These are phyloP conservation scores for Clarias fuscus DNA, from an alignment of 2,797 vertebrate species.

Conservation along the genomic window DNA sequence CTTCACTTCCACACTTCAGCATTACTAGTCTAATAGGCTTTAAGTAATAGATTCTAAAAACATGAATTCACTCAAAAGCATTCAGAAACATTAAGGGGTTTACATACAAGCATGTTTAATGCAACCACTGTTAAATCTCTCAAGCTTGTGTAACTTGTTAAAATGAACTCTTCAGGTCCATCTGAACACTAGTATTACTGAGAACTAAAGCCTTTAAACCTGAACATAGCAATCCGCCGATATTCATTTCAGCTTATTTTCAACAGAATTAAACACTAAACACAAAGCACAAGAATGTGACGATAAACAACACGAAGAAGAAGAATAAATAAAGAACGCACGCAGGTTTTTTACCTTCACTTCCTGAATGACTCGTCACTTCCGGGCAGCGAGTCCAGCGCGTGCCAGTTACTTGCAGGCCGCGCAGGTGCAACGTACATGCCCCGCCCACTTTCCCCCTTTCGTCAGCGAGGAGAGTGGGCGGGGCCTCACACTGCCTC, in stretches of 20 bases:
- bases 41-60: not conserved
- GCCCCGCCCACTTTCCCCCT: not conserved
- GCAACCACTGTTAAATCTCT: not conserved
- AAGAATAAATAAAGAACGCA: not conserved
- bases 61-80: not conserved
- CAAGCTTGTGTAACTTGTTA: not conserved
- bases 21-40: not conserved
- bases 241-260: not conserved
- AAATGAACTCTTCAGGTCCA: not conserved
- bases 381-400: not conserved
- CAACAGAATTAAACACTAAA: not conserved
- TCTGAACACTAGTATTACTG: too few species aligned
- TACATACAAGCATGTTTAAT: not conserved
- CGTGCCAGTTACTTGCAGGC: not conserved
- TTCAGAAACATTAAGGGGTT: not conserved
- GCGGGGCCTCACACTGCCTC: not conserved
- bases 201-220: not conserved
- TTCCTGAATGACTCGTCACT: not conserved
- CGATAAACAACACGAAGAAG: not conserved
- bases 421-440: conserved; percentile 4
- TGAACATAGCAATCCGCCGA: not conserved
- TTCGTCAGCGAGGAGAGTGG: not conserved
- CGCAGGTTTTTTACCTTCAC: not conserved
- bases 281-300: not conserved
- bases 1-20: not conserved